Conservation (phyloP, 2,797 vertebrate species). For the Sparus aurata region DNA sequence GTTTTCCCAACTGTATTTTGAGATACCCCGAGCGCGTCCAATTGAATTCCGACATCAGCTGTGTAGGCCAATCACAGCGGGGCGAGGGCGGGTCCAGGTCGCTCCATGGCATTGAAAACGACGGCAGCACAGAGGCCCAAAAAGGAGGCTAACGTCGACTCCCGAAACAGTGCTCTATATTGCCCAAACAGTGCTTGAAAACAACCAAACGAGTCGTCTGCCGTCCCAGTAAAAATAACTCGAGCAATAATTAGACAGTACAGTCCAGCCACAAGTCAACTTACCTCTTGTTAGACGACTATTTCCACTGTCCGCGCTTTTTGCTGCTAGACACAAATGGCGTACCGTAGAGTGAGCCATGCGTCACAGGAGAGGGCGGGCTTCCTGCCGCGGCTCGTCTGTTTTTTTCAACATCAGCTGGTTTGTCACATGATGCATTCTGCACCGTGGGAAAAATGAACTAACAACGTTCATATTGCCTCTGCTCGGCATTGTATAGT, state of each 20-base stretch:
- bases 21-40: slow-evolving; percentile 52
- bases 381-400: background rate
- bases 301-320: slow-evolving; percentile 88
- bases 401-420: slow-evolving; percentile 42
- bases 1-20: slow-evolving; percentile 37
- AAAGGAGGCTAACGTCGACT: slow-evolving; percentile 88
- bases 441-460: slow-evolving; percentile 4
- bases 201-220: background rate
- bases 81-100: slow-evolving; percentile 59
- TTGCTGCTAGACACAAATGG: slow-evolving; percentile 92
- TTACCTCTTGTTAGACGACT: slow-evolving; percentile 80
- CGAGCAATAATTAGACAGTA: background rate
- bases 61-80: slow-evolving; percentile 66
- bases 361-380: slow-evolving; percentile 76
- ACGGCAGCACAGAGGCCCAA: slow-evolving; percentile 95
- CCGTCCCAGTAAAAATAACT: background rate
- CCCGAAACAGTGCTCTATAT: slow-evolving; percentile 44
- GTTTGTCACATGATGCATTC: slow-evolving; percentile 47
- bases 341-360: slow-evolving; percentile 90
- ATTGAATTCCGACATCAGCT: slow-evolving; percentile 41
- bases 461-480: rapidly evolving
- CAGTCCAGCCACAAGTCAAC: slow-evolving; percentile 8
- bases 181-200: slow-evolving; percentile 27
- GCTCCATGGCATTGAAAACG: slow-evolving; percentile 83
- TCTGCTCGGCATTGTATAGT: no score